Evolutionary conservation across 2,797 vertebrate genomes (phyloP).

Genomic region (Anabas testudineus): DNA sequence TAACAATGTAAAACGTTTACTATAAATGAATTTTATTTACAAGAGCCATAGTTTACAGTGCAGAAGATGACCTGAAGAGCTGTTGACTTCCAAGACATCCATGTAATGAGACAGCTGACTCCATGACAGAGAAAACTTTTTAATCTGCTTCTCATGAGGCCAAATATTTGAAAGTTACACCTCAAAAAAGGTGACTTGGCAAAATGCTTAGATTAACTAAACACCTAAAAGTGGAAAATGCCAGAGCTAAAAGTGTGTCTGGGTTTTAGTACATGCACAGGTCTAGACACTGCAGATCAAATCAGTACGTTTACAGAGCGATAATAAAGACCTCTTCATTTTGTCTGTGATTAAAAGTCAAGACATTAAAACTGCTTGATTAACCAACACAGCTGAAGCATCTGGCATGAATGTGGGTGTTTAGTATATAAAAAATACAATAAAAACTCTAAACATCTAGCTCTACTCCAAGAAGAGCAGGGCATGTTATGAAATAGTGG

Average conservation of each 20-base stretch:
- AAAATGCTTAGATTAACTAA: conserved; percentile 7
- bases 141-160: conserved; percentile 54
- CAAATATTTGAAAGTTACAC: conserved; percentile 12
- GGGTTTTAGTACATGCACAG: conserved; percentile 31
- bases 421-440: conserved; percentile 73
- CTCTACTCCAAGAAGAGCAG: conserved; percentile 70
- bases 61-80: conserved; percentile 41
- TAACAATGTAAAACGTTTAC: conserved; percentile 2
- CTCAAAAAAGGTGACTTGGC: background rate
- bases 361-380: conserved; percentile 66
- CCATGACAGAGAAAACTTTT: conserved; percentile 54
- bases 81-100: conserved; percentile 23
- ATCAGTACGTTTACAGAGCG: conserved; percentile 24
- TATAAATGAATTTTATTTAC: conserved; percentile 79
- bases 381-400: conserved; percentile 43
- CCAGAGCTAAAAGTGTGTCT: background rate
- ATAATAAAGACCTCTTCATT: conserved; percentile 11
- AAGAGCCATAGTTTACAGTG: conserved; percentile 78
- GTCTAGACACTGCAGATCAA: conserved; percentile 17
- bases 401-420: conserved; percentile 61
- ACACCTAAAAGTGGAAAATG: background rate
- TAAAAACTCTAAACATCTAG: conserved; percentile 57
- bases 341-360: conserved; percentile 57
- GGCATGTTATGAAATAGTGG: conserved; percentile 27
- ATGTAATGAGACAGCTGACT: conserved; percentile 60